Conservation (phyloP, 1,140 invertebrate genomes). For the Drosophila seguyi region DNA sequence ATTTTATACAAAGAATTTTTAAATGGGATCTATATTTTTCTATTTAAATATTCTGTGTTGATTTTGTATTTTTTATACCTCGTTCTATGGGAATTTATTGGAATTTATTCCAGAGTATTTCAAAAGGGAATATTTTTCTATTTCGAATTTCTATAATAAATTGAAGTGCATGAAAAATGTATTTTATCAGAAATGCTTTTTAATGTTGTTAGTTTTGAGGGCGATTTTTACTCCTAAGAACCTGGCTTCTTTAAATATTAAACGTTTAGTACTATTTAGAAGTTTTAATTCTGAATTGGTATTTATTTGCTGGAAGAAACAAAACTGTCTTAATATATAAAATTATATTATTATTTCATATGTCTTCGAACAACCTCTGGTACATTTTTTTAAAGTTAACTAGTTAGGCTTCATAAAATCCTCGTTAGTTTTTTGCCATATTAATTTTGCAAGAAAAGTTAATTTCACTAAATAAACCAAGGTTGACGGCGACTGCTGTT, state of each 20-base stretch:
- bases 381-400: background rate
- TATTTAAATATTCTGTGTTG: background rate
- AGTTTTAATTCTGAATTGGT: background rate
- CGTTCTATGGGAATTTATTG: background rate
- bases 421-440: conserved; percentile 32
- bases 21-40: background rate
- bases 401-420: conserved; percentile 3
- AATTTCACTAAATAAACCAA: conserved; percentile 59
- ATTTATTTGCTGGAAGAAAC: background rate
- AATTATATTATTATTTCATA: background rate
- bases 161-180: background rate
- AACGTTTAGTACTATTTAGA: background rate
- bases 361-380: background rate
- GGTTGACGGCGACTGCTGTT: conserved; percentile 43
- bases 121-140: background rate
- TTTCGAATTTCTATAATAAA: background rate
- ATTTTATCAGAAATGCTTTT: no score
- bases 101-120: background rate
- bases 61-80: background rate
- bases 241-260: background rate
- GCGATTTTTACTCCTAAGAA: no score
- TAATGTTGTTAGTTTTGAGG: background rate
- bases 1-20: background rate
- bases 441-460: conserved; percentile 60
- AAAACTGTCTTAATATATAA: background rate